Conservation (phyloP, 1,140 invertebrate genomes). For the Tyrophagus putrescentiae region DNA sequence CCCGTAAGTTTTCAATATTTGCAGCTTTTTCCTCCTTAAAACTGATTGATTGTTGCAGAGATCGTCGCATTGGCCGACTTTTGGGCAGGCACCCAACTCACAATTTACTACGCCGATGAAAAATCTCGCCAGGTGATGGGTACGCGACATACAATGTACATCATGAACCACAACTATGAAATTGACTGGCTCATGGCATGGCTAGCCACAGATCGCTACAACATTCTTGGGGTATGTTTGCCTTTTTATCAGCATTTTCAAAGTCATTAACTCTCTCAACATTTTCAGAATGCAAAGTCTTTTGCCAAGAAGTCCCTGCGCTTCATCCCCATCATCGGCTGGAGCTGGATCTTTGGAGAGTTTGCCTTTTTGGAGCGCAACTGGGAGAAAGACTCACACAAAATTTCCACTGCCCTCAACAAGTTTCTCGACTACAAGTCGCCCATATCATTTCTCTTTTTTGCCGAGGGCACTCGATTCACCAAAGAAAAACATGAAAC, state of each 20-base stretch:
- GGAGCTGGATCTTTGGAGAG: slow-evolving; percentile 86
- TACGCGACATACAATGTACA: slow-evolving; percentile 68
- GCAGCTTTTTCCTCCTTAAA: slow-evolving; percentile 15
- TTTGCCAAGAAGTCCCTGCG: slow-evolving; percentile 82
- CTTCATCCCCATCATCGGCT: slow-evolving; percentile 82
- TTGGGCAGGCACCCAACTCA: slow-evolving; percentile 63
- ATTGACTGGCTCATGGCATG: slow-evolving; percentile 85
- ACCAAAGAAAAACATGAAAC: slow-evolving; percentile 70
- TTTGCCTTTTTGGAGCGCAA: slow-evolving; percentile 79
- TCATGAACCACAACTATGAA: slow-evolving; percentile 93
- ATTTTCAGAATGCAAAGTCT: slow-evolving; percentile 82
- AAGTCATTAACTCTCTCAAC: slow-evolving; percentile 31
- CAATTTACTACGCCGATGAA: slow-evolving; percentile 58
- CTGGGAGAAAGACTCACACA: slow-evolving; percentile 70
- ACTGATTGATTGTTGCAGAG: slow-evolving; percentile 46
- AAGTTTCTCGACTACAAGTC: slow-evolving; percentile 70
- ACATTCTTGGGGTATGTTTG: slow-evolving; percentile 55
- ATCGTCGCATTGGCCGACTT: slow-evolving; percentile 79
- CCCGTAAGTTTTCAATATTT: slow-evolving; percentile 64
- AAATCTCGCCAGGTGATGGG: slow-evolving; percentile 63
- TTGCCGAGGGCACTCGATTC: slow-evolving; percentile 84
- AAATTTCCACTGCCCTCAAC: slow-evolving; percentile 59
- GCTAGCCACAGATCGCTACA: slow-evolving; percentile 60
- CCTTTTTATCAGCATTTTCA: slow-evolving; percentile 6
- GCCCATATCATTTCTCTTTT: slow-evolving; percentile 74